These are phyloP conservation scores for Drosophila kurseongensis DNA, from an alignment of 1,140 invertebrate species.

Conservation along the genomic window DNA sequence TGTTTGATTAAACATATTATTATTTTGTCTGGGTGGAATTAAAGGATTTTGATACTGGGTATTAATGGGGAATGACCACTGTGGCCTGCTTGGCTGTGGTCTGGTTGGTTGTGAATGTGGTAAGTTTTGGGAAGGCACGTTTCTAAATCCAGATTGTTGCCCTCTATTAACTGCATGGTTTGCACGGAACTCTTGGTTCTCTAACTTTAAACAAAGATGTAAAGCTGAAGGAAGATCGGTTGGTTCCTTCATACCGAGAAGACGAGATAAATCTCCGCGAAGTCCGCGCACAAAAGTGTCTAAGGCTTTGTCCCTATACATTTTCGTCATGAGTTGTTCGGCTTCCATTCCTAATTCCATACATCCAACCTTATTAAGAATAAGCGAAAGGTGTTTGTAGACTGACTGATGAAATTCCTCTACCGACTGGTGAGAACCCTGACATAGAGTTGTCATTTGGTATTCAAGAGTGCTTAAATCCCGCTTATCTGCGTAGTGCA, in stretches of 20 bases:
- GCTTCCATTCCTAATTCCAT: slow-evolving; percentile 27
- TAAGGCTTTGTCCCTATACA: slow-evolving; percentile 29
- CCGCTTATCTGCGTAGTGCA: slow-evolving; percentile 41
- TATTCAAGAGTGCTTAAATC: slow-evolving; percentile 41
- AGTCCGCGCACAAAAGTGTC: slow-evolving; percentile 28
- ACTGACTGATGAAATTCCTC: slow-evolving; percentile 45
- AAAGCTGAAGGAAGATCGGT: slow-evolving; percentile 28
- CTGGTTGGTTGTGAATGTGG: not conserved
- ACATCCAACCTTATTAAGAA: slow-evolving; percentile 39
- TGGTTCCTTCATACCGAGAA: slow-evolving; percentile 27
- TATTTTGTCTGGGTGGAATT: too few species aligned
- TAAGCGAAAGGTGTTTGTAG: slow-evolving; percentile 37
- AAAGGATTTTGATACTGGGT: too few species aligned
- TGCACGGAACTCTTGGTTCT: too few species aligned
- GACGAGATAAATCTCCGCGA: not conserved
- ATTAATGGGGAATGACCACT: too few species aligned
- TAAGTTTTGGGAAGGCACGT: too few species aligned
- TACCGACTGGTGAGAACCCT: slow-evolving; percentile 15
- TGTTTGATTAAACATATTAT: too few species aligned
- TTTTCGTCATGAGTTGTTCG: slow-evolving; percentile 16
- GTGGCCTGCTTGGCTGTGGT: too few species aligned
- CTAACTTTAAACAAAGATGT: too few species aligned
- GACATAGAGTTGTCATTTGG: slow-evolving; percentile 3
- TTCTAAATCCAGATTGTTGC: not conserved
- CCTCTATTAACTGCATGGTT: not conserved